Base-by-base conservation (phyloP, 2,113 vertebrate genomes). In the Siniperca knerii region DNA sequence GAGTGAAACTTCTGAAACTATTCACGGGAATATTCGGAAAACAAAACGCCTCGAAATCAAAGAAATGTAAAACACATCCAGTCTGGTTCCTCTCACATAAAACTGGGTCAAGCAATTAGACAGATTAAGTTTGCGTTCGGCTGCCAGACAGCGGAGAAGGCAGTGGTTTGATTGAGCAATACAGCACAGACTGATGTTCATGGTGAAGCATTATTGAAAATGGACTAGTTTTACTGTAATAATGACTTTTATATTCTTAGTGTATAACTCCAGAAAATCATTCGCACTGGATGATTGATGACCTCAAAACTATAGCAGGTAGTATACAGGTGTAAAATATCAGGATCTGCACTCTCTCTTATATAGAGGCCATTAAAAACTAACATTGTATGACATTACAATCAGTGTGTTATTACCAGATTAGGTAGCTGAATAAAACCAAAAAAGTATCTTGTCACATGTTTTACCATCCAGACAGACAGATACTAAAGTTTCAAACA, bases 51-150 rank as follows among this genome's bases (percentile, higher is more conserved):
- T 11, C 8, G 35, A 79, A 74, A 40, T 33, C 8, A 76, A 81
- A 77, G 35, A 61, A 25, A 75, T 52, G 10, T 72, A 37, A 77
- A 71, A 73, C 60, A 71, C 16, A 71, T 46, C 13, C 29, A 40
- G 65, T 37, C 60, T 52, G 40, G 42, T 74, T 60, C 50, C 48
- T 60, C 40, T 66, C 54, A 68, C 20, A 8, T 52, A 40, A 83
- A 88, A 83, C 62, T 81, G 62, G 69, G 77, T 76, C 60, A 76
- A 62, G 37, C 72, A 67, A 67, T 61, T 29, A 61, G 44, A 79
- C 8, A 52, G 65, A 46, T 61, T 33, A 54, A 82, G 78, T 58
- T 77, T 35, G 37, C 3, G 4, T 35, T 70, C 15, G 0, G 55
- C 77, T 71, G 55, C 60, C 61, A 21, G 66, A 62, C 46, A 42